Evolutionary conservation across 2,797 vertebrate genomes (phyloP), one percentile per base, ranked within the genome.

Genomic region (Anas flavirostris): DNA sequence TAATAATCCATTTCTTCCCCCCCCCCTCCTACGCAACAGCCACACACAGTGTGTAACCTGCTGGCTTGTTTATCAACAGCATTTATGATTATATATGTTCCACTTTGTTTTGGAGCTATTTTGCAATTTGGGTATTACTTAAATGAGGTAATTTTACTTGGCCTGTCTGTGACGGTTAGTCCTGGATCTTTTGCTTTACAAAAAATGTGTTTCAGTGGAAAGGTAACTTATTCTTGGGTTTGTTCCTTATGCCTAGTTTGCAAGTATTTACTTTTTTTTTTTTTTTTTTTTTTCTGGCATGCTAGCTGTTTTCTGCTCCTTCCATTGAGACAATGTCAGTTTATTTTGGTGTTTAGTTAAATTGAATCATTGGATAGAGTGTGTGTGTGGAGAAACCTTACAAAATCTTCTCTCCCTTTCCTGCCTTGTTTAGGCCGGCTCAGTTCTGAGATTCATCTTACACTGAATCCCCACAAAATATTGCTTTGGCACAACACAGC

Each of bases 61-160:
- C 29, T 76, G 62, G 37, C 64, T 78, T 95, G 68, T 95, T 93
- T 91, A 80, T 90, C 90, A 84, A 41, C 66, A 88, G 41, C 50
- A 19, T 28, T 52, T 63, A 63, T 60, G 62, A 53, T 92, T 50
- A 10, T 10, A 31, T 43, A 82, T 88, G 56, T 94, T 83, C 90
- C 83, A 75, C 41, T 92, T 82, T 22, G 33, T 52, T 89, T 91
- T n/a, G 16, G 35, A 80, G 88, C 25, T 92, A 2, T 94, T 91
- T 95, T 92, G 89, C 88, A 96, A 82, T 77, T 19, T 22, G 43
- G 70, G 70, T 81, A 73, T 82, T 73, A 29, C 76, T 72, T 79
- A 44, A 72, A 37, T 43, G 33, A 82, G 53, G 28, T 50, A 37
- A 56, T 2, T 82, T 87, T 82, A 50, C 33, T 85, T 21, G 21